A percentile compares a stretch with the other conserved stretches of the same genome.
These are phyloP conservation scores for Pasiphila rectangulata DNA, from an alignment of 2,888 invertebrate genomes.

Conservation along the genomic window DNA sequence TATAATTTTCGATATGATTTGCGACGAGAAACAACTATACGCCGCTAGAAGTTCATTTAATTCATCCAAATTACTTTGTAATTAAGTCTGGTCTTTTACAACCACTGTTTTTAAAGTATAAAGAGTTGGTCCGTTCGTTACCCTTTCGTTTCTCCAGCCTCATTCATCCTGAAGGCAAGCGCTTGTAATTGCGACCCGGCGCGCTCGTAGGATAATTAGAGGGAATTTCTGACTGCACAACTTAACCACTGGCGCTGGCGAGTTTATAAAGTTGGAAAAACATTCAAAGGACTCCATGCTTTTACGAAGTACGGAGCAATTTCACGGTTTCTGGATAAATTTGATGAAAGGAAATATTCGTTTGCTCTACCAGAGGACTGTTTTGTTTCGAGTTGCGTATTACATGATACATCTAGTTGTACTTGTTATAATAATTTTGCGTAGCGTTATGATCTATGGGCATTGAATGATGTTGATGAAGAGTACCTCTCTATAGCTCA, in stretches of 20 bases:
- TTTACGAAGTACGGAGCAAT: constrained; percentile 9
- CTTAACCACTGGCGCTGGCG: constrained; percentile 6
- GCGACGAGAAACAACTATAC: no score
- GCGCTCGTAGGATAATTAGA: constrained; percentile 35
- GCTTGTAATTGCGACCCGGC: constrained; percentile 15
- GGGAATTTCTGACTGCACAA: constrained; percentile 32
- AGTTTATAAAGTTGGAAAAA: constrained; percentile 11
- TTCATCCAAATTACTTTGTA: no score
- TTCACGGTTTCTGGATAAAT: neutral
- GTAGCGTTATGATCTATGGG: no score
- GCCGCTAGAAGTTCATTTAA: no score
- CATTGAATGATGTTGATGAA: no score
- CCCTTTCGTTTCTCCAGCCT: constrained; percentile 5
- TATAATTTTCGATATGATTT: no score
- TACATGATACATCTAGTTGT: no score
- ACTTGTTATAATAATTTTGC: no score
- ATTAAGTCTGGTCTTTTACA: no score
- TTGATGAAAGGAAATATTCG: neutral
- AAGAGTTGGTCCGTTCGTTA: neutral
- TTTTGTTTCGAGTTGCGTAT: neutral
- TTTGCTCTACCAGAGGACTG: neutral
- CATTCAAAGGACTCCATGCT: constrained; percentile 7
- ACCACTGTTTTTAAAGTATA: neutral
- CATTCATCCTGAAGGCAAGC: constrained; percentile 12
- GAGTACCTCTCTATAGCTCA: no score